Conservation (phyloP, 1,140 invertebrate genomes). For the Samia ricini region DNA sequence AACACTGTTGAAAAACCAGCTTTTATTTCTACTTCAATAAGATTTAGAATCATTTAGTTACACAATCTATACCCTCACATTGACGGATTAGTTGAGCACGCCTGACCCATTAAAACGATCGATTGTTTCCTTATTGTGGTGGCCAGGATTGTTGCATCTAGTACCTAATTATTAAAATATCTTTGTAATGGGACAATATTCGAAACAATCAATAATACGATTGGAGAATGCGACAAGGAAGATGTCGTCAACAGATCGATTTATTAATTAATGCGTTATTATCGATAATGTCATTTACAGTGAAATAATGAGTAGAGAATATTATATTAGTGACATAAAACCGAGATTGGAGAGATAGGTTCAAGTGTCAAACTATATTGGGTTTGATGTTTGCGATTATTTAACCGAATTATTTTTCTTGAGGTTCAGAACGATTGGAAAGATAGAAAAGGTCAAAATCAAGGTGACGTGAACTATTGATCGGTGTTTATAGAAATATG, state of each 20-base stretch:
- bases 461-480: too few species aligned
- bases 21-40: slow-evolving; percentile 41
- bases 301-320: slow-evolving; percentile 12
- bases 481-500: too few species aligned
- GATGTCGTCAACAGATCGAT: not conserved
- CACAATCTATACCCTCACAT: slow-evolving; percentile 46
- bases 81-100: slow-evolving; percentile 68
- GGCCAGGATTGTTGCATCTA: slow-evolving; percentile 39
- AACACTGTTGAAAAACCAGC: slow-evolving; percentile 36
- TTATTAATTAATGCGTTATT: slow-evolving; percentile 10
- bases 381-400: not conserved
- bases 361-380: slow-evolving; percentile 6
- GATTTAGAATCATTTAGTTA: slow-evolving; percentile 48
- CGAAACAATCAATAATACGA: not conserved
- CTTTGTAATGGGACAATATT: slow-evolving; percentile 14
- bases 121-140: slow-evolving; percentile 74
- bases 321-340: slow-evolving; percentile 7
- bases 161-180: slow-evolving; percentile 46
- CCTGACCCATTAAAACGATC: slow-evolving; percentile 76
- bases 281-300: slow-evolving; percentile 10
- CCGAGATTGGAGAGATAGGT: not conserved
- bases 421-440: too few species aligned
- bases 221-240: slow-evolving; percentile 6
- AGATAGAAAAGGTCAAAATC: too few species aligned
- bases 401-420: too few species aligned